Base-by-base conservation (phyloP, 2,113 vertebrate genomes). In the Acinonyx jubatus region DNA sequence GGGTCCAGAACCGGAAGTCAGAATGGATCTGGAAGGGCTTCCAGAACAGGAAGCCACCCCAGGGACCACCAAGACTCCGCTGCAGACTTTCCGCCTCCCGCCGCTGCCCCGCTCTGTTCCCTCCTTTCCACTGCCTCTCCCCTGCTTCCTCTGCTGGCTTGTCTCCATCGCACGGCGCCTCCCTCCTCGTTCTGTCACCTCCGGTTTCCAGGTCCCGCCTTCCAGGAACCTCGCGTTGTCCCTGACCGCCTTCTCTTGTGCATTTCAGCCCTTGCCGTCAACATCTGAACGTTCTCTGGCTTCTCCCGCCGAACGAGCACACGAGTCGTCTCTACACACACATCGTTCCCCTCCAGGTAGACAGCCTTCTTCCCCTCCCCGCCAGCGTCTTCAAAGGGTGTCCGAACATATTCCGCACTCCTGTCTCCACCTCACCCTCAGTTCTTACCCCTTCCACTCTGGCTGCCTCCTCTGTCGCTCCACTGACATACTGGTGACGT, bases 101-200 rank as follows among this genome's bases (percentile, higher is more conserved):
- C 38, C 1, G 0, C 55, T 0, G 3, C 18, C 18, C 61, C 11
- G 0, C 50, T 18, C 4, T 5, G 1, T 16, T 57, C 14, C 48
- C 14, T 69, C 65, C 4, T 14, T 71, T 31, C 23, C 7, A 2
- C 23, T 57, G n/a, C 63, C 69, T 78, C 61, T 68, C 23, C 52
- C 41, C 7, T 33, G 38, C 65, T 73, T n/a, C 73, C 73, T 61
- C 63, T 41, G 41, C 52, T 31, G 23, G 25, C 19, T 50, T 33
- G 31, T 11, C 50, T 52, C 19, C 63, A 52, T 45, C 19, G 21
- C 11, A 21, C 15, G 19, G 21, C 79, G 71, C 55, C 3, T 63
- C 73, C 48, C 21, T 3, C 48, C 48, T 6, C 6, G 1, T 15
- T 19, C 66, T 63, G 31, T 55, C 33, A 11, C 16, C 83, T 27